Evolutionary conservation across 1,140 invertebrate genomes (phyloP), one percentile per base, ranked within the genome.

Genomic region (Hermatobates lingyangjiaoensis): DNA sequence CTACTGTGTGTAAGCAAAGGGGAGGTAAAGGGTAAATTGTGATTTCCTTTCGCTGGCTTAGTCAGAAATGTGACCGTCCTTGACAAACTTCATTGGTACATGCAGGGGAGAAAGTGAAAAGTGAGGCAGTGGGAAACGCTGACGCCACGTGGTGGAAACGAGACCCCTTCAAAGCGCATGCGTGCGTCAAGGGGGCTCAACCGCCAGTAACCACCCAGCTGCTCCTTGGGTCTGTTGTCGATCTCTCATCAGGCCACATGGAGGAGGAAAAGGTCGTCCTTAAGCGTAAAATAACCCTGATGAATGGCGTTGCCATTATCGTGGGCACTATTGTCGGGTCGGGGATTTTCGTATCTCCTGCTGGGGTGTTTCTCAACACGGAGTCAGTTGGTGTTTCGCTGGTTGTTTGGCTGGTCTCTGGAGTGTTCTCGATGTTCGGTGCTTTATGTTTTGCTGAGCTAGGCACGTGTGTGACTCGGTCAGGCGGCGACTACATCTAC

Each of bases 401-500:
- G 26, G 60, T 82, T 55, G 77, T 87, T 60, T 88, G 84, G 81
- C 68, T 73, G 0, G 59, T 76, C 0, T 83, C 78, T 24, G 84
- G 84, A 15, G 60, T 84, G 3, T 72, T 86, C 53, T 87, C 80
- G 2, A 79, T 78, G 5, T 64, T 86, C 45, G 83, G 83, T 7
- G 81, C 81, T 0, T 68, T 88, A 1, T 89, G 83, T 61, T 90
- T 88, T 62, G 84, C 85, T 0, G 88, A 93, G 66, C 71, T 92
- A 47, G 84, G 83, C 15, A 85, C 82, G 0, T 79, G 80, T 42
- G 54, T 59, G 12, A 52, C 70, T 48, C 71, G 84, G 59, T 86
- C 86, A 2, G 87, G 87, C 20, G 87, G 85, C 39, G 87, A 91
- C 63, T 91, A 89, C 66, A 83, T 84, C 2, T 91, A 91, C 65